These are phyloP conservation scores for Meiosimyza platycephala DNA, from an alignment of 2,888 invertebrate species.

Conservation along the genomic window DNA sequence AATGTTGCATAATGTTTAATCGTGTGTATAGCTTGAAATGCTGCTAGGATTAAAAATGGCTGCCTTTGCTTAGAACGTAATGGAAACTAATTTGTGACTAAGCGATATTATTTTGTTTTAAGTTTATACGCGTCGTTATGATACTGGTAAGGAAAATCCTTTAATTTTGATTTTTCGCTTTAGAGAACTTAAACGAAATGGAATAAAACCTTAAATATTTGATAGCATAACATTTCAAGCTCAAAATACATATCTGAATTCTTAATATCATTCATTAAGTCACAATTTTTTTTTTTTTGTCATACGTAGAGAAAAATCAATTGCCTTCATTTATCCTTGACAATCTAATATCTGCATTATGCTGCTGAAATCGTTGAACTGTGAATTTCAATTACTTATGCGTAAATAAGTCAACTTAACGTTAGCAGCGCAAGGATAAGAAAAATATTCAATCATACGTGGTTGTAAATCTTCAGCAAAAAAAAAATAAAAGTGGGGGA, in stretches of 20 bases:
- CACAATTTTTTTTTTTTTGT: no score
- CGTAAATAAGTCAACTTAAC: slow-evolving; percentile 7
- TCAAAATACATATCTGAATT: neutral
- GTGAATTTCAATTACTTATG: slow-evolving; percentile 8
- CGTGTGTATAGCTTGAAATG: slow-evolving; percentile 5
- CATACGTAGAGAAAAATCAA: neutral
- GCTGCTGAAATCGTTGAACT: slow-evolving; percentile 1
- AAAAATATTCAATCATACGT: slow-evolving; percentile 16
- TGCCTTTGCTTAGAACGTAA: no score
- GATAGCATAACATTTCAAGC: no score
- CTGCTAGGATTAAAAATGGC: neutral
- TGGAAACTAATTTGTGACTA: no score
- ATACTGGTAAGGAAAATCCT: no score
- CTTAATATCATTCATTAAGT: neutral
- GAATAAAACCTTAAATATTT: no score
- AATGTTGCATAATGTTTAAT: slow-evolving; percentile 19
- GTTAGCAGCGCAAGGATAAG: slow-evolving; percentile 6
- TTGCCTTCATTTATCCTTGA: neutral
- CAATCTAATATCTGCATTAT: neutral
- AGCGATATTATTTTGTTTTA: no score
- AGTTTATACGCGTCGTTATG: no score
- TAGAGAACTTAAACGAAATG: no score
- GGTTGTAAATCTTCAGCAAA: no score
- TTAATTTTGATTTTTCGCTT: no score
- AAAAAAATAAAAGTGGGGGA: no score